Base-by-base conservation (phyloP, 2,113 vertebrate species). In the Pycnonotus jocosus region DNA sequence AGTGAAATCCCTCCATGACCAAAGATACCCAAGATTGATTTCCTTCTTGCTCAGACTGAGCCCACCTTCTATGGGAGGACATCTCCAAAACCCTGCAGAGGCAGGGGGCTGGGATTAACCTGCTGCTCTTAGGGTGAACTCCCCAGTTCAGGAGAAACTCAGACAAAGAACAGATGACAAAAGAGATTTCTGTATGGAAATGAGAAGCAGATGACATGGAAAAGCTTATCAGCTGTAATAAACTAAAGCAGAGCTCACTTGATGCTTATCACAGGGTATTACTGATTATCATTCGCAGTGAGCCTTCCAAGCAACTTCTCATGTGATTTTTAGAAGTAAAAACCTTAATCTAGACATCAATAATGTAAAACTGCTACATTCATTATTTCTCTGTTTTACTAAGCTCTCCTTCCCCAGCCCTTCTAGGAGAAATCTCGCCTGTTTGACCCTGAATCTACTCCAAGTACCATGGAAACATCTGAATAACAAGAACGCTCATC, bases 401-500 rank as follows among this genome's bases (percentile, higher is more conserved):
- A 81, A 81, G 72, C 37, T 48, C 37, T 57, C 83, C 48, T 60
- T 91, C 48, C 69, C n/a, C 71, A 37, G 68, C 13, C 50, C 50
- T 86, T 82, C 88, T 19, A 83, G 53, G 9, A 89, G 65, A 84
- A 92, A 92, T 48, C 81, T 77, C 40, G 84, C 62, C 80, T 90
- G 71, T 86, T 37, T 90, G 87, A 96, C 87, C 84, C 85, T 66
- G 38, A 95, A 31, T 50, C 81, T 70, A 62, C 66, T 69, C 45
- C 62, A 87, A 81, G 57, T 82, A 57, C 65, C 73, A 95, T 18
- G 57, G 91, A 95, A 96, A 95, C 88, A 95, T 83, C 65, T 68
- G 74, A 96, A 83, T 81, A 90, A 95, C 83, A 93, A 84, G 81
- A 87, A 92, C 0, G 53, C 84, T 95, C 94, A 96, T 95, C 94